Conservation (phyloP, 2,797 vertebrate genomes). For the Gymnoscopelus braueri region DNA sequence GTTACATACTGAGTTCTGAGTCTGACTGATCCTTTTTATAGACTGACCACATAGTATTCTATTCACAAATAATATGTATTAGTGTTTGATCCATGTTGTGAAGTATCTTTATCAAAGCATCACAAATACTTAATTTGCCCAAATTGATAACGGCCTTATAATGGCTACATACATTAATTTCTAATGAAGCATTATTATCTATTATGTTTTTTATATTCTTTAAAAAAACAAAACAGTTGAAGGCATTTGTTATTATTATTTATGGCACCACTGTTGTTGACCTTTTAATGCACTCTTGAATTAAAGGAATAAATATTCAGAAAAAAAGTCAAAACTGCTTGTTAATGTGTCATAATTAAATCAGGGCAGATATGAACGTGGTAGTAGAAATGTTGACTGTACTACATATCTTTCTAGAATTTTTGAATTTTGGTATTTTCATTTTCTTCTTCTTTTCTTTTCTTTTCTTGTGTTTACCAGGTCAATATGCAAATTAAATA, state of each 20-base stretch:
- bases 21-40: conserved; percentile 10
- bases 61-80: conserved; percentile 3
- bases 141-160: conserved; percentile 28
- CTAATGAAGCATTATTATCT: not conserved
- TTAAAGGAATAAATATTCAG: conserved; percentile 43
- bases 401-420: no score
- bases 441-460: no score
- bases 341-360: not conserved
- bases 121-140: conserved; percentile 14
- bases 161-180: not conserved
- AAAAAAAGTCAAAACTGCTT: conserved; percentile 1
- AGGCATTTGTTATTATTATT: not conserved
- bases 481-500: no score
- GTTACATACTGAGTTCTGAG: not conserved
- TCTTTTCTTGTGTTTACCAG: no score
- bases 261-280: conserved; percentile 40
- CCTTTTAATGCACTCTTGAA: conserved; percentile 37
- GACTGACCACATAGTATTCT: not conserved
- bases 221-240: not conserved
- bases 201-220: conserved; percentile 29
- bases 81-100: conserved; percentile 14
- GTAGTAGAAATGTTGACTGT: no score
- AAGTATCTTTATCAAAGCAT: conserved; percentile 25
- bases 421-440: no score
- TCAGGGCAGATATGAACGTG: not conserved